Percentiles rank a stretch among this genome's conserved stretches.
Evolutionary conservation across 2,797 vertebrate genomes (phyloP).

Genomic region (Catamblyrhynchus diadema): DNA sequence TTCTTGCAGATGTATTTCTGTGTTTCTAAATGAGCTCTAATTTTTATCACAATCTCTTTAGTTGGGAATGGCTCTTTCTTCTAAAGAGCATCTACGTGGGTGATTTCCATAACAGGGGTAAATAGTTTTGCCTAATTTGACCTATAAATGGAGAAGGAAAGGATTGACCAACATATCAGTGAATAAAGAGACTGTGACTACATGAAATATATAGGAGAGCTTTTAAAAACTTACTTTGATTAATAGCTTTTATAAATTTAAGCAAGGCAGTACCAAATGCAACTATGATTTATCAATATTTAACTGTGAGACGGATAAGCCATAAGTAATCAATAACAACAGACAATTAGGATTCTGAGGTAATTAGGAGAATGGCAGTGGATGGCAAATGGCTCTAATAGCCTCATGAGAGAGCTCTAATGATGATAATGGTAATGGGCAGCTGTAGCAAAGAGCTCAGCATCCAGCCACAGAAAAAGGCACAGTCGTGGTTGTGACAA

Average conservation of each 20-base stretch:
- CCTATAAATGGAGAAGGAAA: not conserved
- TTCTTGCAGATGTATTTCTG: not conserved
- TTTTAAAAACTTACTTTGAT: not conserved
- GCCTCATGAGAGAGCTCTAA: not conserved
- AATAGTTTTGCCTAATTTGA: not conserved
- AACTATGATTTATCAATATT: not conserved
- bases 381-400: not conserved
- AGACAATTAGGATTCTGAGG: not conserved
- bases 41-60: not conserved
- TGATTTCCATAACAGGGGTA: not conserved
- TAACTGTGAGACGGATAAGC: not conserved
- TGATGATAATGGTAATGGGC: not conserved
- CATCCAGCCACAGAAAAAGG: not conserved
- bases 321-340: conserved; percentile 7
- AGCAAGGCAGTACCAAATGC: not conserved
- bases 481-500: not conserved
- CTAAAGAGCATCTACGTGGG: not conserved
- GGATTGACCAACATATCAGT: not conserved
- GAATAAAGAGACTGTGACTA: not conserved
- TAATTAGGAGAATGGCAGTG: not conserved
- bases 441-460: not conserved
- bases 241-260: not conserved
- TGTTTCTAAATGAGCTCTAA: not conserved
- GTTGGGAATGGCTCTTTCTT: not conserved
- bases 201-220: not conserved